These are phyloP conservation scores for Oplegnathus fasciatus DNA, from an alignment of 2,113 vertebrate species.

Conservation along the genomic window DNA sequence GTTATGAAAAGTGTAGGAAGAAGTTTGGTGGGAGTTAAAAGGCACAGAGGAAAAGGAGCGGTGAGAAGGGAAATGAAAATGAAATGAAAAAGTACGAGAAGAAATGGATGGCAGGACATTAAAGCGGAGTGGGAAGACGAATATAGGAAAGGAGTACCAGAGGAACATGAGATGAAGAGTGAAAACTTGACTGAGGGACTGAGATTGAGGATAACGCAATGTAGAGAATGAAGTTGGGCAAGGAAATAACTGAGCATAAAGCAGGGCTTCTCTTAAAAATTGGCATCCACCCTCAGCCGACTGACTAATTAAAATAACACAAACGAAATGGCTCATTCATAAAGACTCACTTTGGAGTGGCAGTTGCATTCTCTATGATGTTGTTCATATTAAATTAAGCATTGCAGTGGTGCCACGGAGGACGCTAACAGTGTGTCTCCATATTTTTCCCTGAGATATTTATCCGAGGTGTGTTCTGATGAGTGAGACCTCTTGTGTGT, in stretches of 20 bases:
- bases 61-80: conserved; percentile 22
- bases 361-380: conserved; percentile 12
- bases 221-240: neutral
- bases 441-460: conserved; percentile 19
- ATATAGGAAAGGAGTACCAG: conserved; percentile 27
- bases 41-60: conserved; percentile 2
- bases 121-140: conserved; percentile 23
- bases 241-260: conserved; percentile 11
- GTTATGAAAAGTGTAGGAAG: conserved; percentile 17
- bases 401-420: neutral
- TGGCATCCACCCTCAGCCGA: conserved; percentile 9
- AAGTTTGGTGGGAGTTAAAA: conserved; percentile 32
- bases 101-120: conserved; percentile 13
- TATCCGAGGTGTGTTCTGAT: conserved; percentile 6
- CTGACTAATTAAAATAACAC: conserved; percentile 32
- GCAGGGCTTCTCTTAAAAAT: conserved; percentile 9
- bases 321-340: neutral
- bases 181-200: conserved; percentile 16
- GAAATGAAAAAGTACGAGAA: conserved; percentile 20
- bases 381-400: neutral
- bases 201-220: neutral
- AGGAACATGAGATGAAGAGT: conserved; percentile 29
- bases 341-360: neutral
- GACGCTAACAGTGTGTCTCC: neutral
- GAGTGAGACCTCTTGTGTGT: conserved; percentile 9